Conservation (phyloP, 2,888 invertebrate species). For the Hofmannophila pseudospretella region DNA sequence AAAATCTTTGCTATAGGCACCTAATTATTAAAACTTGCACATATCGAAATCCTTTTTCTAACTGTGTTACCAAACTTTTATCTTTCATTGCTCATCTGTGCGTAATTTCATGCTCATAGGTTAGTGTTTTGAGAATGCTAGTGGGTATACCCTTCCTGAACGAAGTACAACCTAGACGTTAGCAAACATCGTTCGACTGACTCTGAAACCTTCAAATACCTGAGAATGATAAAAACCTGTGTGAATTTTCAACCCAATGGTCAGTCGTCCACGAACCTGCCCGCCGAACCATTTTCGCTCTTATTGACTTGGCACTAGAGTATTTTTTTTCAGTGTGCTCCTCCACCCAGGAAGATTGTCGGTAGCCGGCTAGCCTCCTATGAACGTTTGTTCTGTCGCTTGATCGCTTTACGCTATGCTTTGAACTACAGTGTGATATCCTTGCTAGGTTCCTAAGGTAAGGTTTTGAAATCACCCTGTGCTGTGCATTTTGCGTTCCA, state of each 20-base stretch:
- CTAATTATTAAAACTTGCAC: slow-evolving; percentile 1
- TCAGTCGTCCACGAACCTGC: slow-evolving; percentile 39
- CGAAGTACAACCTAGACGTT: slow-evolving; percentile 16
- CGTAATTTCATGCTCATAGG: slow-evolving; percentile 74
- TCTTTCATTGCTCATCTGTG: slow-evolving; percentile 8
- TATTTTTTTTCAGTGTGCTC: slow-evolving; percentile 77
- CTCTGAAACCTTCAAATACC: slow-evolving; percentile 11
- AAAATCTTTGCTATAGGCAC: neutral
- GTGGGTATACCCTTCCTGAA: slow-evolving; percentile 51
- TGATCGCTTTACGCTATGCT: slow-evolving; percentile 68
- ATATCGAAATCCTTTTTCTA: neutral
- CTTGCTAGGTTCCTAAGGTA: slow-evolving; percentile 15
- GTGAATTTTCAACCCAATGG: slow-evolving; percentile 18
- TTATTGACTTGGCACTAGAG: slow-evolving; percentile 76
- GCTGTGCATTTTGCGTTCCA: slow-evolving; percentile 3
- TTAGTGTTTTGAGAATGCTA: slow-evolving; percentile 76
- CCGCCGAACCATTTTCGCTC: slow-evolving; percentile 67
- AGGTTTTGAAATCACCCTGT: slow-evolving; percentile 12
- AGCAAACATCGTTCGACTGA: slow-evolving; percentile 14
- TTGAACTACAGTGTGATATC: slow-evolving; percentile 22
- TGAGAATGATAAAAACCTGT: slow-evolving; percentile 29
- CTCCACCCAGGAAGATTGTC: slow-evolving; percentile 71
- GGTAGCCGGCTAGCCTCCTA: slow-evolving; percentile 76
- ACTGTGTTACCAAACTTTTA: neutral
- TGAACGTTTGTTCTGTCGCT: slow-evolving; percentile 74